These are phyloP conservation scores for Endomychus coccineus DNA, from an alignment of 2,888 invertebrate species.

Conservation along the genomic window DNA sequence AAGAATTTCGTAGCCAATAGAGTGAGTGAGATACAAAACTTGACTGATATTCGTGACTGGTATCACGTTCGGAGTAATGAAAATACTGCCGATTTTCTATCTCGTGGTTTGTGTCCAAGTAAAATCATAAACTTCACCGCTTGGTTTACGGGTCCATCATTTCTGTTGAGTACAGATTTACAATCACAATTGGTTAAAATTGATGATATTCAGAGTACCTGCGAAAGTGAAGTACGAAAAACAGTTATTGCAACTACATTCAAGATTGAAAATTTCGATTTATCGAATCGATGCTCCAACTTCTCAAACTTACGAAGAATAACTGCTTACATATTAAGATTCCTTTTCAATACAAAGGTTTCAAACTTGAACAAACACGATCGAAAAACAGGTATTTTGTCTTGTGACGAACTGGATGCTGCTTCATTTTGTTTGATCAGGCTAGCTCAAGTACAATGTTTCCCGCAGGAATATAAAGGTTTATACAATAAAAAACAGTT, in stretches of 20 bases:
- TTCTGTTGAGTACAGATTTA: no score
- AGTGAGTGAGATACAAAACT: slow-evolving; percentile 2
- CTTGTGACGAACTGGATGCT: background rate
- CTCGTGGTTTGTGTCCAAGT: slow-evolving; percentile 17
- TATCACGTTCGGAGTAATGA: slow-evolving; percentile 15
- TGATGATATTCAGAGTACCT: no score
- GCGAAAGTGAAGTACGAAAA: no score
- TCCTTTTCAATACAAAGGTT: no score
- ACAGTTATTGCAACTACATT: background rate
- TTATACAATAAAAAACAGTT: slow-evolving; percentile 4
- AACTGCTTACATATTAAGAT: no score
- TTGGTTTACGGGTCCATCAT: slow-evolving; percentile 20
- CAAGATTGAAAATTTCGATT: background rate
- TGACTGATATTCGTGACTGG: slow-evolving; percentile 16
- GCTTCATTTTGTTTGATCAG: background rate
- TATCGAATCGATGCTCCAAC: slow-evolving; percentile 6
- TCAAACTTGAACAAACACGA: background rate
- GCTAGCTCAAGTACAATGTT: background rate
- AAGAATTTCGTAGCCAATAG: slow-evolving; percentile 1
- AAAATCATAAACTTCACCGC: slow-evolving; percentile 11
- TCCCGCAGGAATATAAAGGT: background rate
- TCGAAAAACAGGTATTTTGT: background rate
- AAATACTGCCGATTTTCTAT: slow-evolving; percentile 23
- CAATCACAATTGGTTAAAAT: no score
- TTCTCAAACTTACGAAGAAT: slow-evolving; percentile 10